Percentiles rank a stretch among this genome's conserved stretches.
These are phyloP conservation scores for Spodoptera picta DNA, from an alignment of 2,888 invertebrate genomes.

Conservation along the genomic window DNA sequence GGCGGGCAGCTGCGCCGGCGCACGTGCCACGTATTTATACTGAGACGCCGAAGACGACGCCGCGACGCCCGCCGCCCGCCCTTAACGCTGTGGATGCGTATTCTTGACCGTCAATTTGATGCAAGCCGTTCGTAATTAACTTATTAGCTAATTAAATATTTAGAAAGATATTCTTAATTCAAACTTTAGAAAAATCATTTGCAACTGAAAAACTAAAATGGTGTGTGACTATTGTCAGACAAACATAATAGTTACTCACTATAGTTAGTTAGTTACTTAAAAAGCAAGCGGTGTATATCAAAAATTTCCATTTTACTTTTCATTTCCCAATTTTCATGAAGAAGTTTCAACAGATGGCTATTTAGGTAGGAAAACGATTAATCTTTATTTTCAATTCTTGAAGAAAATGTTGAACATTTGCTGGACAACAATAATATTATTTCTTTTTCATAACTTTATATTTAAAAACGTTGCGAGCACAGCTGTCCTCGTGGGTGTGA, in stretches of 20 bases:
- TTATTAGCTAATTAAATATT: background rate
- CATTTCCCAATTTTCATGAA: too few relatives aligned
- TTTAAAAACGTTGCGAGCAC: conserved; percentile 41
- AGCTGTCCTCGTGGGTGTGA: conserved; percentile 54
- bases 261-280: too few relatives aligned
- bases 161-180: too few relatives aligned
- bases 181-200: too few relatives aligned
- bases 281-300: too few relatives aligned
- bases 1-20: conserved; percentile 85
- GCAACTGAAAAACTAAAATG: too few relatives aligned
- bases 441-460: conserved; percentile 29
- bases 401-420: background rate
- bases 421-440: background rate
- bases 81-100: conserved; percentile 51
- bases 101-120: conserved; percentile 53
- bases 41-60: conserved; percentile 61
- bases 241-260: too few relatives aligned
- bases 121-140: conserved; percentile 24
- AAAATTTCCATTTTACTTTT: too few relatives aligned
- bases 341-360: too few relatives aligned
- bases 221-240: too few relatives aligned
- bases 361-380: too few relatives aligned
- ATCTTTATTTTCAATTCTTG: background rate
- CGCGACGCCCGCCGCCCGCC: conserved; percentile 76
- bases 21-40: conserved; percentile 87